Conservation (phyloP, 2,113 vertebrate genomes). For the Rhea pennata region DNA sequence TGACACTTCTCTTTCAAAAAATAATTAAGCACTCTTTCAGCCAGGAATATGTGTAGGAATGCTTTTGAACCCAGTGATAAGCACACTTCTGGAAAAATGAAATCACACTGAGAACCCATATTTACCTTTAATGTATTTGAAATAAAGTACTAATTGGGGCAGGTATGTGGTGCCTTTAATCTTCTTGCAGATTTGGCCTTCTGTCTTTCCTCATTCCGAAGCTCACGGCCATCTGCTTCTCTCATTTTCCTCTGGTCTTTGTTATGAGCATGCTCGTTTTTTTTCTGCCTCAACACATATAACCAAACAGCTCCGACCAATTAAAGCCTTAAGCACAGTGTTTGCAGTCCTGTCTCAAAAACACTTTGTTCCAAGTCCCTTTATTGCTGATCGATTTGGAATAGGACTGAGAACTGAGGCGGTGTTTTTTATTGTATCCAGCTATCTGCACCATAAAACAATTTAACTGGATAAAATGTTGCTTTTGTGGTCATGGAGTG, state of each 20-base stretch:
- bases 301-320: background rate
- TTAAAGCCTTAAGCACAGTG: background rate
- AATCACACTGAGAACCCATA: background rate
- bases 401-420: background rate
- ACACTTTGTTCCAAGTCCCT: background rate
- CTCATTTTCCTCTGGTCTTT: background rate
- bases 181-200: background rate
- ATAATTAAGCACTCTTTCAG: slow-evolving; percentile 5
- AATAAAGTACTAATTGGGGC: background rate
- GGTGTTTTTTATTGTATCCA: slow-evolving; percentile 23
- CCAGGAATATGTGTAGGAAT: background rate
- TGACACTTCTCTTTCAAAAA: slow-evolving; percentile 17
- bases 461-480: background rate
- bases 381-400: slow-evolving; percentile 7
- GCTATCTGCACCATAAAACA: background rate
- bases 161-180: background rate
- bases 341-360: background rate
- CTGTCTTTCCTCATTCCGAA: background rate
- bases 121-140: background rate
- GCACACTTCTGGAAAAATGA: background rate
- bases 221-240: background rate
- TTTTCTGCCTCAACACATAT: background rate
- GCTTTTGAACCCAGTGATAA: background rate
- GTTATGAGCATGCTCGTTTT: background rate
- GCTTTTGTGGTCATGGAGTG: background rate